Base-by-base conservation (phyloP, 2,797 vertebrate genomes). In the Vireo griseus region DNA sequence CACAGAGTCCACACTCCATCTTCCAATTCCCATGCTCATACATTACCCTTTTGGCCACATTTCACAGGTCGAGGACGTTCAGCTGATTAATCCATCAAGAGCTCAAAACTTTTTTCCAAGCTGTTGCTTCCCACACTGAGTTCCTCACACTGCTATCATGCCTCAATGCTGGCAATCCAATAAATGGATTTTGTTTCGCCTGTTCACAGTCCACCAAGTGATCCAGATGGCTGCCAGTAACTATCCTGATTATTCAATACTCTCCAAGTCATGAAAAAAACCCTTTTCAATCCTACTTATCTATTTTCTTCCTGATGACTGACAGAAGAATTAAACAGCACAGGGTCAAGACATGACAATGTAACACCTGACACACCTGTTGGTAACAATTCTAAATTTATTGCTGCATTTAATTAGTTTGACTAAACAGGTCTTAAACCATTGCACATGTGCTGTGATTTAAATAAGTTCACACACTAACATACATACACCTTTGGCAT, bases 31-130 rank as follows among this genome's bases (percentile, higher is more conserved):
- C 63, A 10, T 83, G 88, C 73, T 96, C 90, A 69, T 86, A 51
- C 69, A 51, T 81, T 88, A 94, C 76, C 66, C 93, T 95, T 81
- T 81, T 80, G 79, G 93, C 88, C 29, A n/a, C 51, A 17, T 88
- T 92, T 90, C 88, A 93, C 92, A 92, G 88, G 73, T 86, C 79
- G 68, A n/a, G 58, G 51, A 86, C 10, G 29, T 90, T 96, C 86
- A 84, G 73, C 77, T 86, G 83, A 95, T 92, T 86, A 93, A 96
- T 95, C 62, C 90, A 95, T 84, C 93, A 88, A 86, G 93, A 94
- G 45, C 88, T 54, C 33, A 37, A 48, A 94, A 95, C 92, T 88
- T 92, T 83, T 54, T 77, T 92, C 88, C 92, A 90, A 88, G 95
- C 92, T 90, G 82, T 69, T 93, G 73, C 69, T 93, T 92, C 90